phyloP scores from a whole-genome alignment of 2,888 invertebrate species.

The Strigamia maritima region DNA sequence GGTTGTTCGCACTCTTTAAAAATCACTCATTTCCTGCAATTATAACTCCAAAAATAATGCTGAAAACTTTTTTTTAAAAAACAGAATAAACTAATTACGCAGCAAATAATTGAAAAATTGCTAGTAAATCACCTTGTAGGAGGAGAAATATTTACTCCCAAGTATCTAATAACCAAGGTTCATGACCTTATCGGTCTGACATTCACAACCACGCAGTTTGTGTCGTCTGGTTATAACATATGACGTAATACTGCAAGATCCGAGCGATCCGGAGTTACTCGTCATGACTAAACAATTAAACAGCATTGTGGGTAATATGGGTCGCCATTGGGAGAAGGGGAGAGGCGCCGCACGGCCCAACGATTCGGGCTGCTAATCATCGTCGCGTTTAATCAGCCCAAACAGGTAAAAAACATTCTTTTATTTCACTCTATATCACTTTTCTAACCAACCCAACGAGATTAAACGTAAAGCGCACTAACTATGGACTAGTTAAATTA shows the following conservation, averaged over 20 bases:
- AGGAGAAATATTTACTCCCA: background rate
- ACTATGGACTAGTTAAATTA: background rate
- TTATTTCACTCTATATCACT: background rate
- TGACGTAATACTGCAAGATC: background rate
- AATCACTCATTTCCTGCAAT: background rate
- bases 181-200: background rate
- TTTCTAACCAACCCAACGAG: background rate
- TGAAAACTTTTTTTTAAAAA: background rate
- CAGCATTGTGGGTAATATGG: slow-evolving; percentile 34
- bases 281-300: background rate
- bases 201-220: background rate
- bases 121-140: background rate
- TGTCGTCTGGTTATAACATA: background rate
- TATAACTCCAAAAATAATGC: background rate
- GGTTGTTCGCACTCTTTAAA: background rate
- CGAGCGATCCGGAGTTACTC: background rate
- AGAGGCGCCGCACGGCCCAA: slow-evolving; percentile 32
- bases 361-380: slow-evolving; percentile 32
- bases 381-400: slow-evolving; percentile 25
- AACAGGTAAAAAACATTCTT: slow-evolving; percentile 29
- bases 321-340: slow-evolving; percentile 34
- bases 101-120: slow-evolving; percentile 3
- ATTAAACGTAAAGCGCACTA: background rate
- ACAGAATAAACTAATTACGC: background rate
- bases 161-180: background rate